Base-by-base conservation (phyloP, 2,113 vertebrate genomes). In the Perca fluviatilis region DNA sequence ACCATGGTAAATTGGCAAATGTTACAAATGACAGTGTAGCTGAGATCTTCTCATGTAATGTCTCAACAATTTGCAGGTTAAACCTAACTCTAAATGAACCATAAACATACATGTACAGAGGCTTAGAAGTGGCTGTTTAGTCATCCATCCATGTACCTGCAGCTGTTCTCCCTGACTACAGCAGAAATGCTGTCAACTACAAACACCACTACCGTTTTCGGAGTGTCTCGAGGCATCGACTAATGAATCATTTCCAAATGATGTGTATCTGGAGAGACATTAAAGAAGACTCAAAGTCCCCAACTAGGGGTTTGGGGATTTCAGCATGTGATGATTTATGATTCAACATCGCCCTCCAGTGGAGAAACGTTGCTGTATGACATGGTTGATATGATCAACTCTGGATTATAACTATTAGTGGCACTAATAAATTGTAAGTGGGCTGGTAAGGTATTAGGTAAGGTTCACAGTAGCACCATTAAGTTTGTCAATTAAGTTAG, bases 291-390 rank as follows among this genome's bases (percentile, higher is more conserved):
- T 4, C 2, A 33, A 74, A 50, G 27, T 58, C 61, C 65, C 56
- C 27, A 33, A 49, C 12, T 53, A 74, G 40, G 13, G 49, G 19
- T 10, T 25, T 56, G 10, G 5, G 7, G 47, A 40, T 14, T 19
- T 40, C 43, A 70, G 4, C 16, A 2, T n/a, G 4, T 46, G 43
- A 16, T 66, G 12, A 71, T 4, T 23, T 21, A 1, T 33, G 63
- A 25, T 6, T 11, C 50, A 56, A 36, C 57, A 15, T 66, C 77
- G 40, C 89, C 90, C 77, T 80, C 90, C 18, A 58, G 91, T 61
- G 90, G 90, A 74, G 3, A 77, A 23, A 9, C 7, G 1, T 0
- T 14, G n/a, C 50, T 33, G 13, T 10, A 9, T 1, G 6, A 50
- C 9, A 19, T 2, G 2, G 0, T 15, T 7, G 1, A 67, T 50